Base-by-base conservation (phyloP, 2,888 invertebrate species). In the Drosophila buzzatii region DNA sequence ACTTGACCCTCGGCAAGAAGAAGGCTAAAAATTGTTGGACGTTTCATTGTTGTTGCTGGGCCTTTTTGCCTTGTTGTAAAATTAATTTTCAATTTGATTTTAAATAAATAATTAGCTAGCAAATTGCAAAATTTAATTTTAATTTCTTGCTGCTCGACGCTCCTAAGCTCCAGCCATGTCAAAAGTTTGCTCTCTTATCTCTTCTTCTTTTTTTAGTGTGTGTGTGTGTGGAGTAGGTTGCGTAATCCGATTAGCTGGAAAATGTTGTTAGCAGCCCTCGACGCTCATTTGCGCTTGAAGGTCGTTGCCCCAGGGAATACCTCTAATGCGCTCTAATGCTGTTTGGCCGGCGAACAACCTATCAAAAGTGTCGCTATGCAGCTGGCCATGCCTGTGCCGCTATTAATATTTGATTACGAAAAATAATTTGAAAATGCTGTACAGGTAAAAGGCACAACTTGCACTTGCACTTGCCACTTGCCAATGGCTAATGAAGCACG, bases 71-170 rank as follows among this genome's bases (percentile, higher is more conserved):
- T 79, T 91, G 90, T 90, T 91, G 90, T 88, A 91, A 92, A 92
- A 92, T 92, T 92, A 92, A 92, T 92, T 92, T 92, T 92, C 92
- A 92, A 92, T 91, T 92, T 91, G 87, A 85, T 89, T 91, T 91
- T 92, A 92, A 92, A 92, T 92, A 92, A 92, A 91, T 92, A 92
- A 92, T 92, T 92, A 91, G 91, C 86, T 90, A 85, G 91, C 91
- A 92, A 92, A 92, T 92, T 92, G 91, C 90, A 91, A 92, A 92
- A 92, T 92, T 92, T 91, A 92, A 92, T 92, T 92, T 91, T 85
- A 89, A 91, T 91, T 89, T 91, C 86, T 78, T 74, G 74, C 69
- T 76, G 71, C 39, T 53, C 53, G 23, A 52, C 73, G 82, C 62
- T 65, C 63, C 55, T 57, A 70, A 72, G 71, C 73, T 64, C 33